These are phyloP conservation scores for Halcyon chelicuti DNA, from an alignment of 2,797 vertebrate genomes.

Conservation along the genomic window DNA sequence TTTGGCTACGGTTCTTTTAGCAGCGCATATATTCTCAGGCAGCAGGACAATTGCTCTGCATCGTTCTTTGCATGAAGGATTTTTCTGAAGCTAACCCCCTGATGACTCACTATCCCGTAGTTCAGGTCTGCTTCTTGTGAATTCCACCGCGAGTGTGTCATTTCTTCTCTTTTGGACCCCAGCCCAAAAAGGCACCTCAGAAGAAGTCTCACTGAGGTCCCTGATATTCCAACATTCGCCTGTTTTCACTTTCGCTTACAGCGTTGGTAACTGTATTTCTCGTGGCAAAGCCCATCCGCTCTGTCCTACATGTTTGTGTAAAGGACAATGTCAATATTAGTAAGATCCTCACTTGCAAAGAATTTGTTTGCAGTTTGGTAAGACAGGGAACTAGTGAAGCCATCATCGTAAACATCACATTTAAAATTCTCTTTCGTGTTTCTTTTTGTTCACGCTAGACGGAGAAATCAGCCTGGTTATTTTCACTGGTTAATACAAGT, in stretches of 20 bases:
- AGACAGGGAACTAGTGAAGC: neutral
- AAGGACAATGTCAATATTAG: neutral
- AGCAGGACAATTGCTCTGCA: neutral
- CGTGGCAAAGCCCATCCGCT: neutral
- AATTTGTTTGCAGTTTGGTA: neutral
- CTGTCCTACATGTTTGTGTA: neutral
- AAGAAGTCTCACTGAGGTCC: neutral
- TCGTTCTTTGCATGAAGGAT: neutral
- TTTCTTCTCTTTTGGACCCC: neutral
- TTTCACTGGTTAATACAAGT: neutral
- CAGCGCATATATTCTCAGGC: rapidly evolving
- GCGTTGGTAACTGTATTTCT: neutral
- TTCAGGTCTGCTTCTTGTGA: neutral
- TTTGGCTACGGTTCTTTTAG: neutral
- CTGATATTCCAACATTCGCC: neutral
- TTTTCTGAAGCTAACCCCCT: neutral
- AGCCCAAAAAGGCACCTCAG: neutral
- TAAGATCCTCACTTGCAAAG: neutral
- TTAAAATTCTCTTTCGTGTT: neutral
- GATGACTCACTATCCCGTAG: neutral
- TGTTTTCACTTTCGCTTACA: neutral
- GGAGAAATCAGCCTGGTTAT: neutral
- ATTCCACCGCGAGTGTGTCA: neutral
- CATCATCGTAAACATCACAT: neutral
- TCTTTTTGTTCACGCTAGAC: neutral